Evolutionary conservation across 2,888 invertebrate species (phyloP).

Genomic region (Patella pellucida): DNA sequence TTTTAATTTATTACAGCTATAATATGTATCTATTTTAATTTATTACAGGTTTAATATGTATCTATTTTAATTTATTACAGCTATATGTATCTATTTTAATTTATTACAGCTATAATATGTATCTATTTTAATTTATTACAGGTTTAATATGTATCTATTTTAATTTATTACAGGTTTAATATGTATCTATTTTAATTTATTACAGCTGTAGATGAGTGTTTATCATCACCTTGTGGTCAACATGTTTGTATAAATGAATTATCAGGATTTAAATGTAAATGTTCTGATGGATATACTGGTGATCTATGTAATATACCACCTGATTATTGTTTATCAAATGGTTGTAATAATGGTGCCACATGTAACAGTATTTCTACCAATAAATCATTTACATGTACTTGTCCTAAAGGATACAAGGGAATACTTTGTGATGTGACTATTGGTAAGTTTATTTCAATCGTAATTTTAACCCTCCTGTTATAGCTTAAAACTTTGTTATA

Average conservation of each 20-base stretch:
- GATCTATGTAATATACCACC: neutral
- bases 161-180: neutral
- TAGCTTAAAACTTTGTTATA: no score
- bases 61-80: neutral
- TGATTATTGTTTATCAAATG: slow-evolving; percentile 8
- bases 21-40: neutral
- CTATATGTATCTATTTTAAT: no score
- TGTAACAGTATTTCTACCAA: slow-evolving; percentile 13
- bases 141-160: neutral
- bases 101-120: no score
- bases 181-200: neutral
- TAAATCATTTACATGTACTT: slow-evolving; percentile 9
- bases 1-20: no score
- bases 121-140: neutral
- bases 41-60: neutral
- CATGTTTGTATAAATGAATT: slow-evolving; percentile 11
- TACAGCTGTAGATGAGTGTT: slow-evolving; percentile 13
- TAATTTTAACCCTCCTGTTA: no score
- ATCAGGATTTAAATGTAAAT: slow-evolving; percentile 1
- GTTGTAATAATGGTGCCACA: slow-evolving; percentile 12
- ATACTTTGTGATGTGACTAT: slow-evolving; percentile 7
- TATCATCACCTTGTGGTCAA: slow-evolving; percentile 11
- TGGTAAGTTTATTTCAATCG: neutral
- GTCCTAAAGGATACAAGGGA: slow-evolving; percentile 8
- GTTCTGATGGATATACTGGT: slow-evolving; percentile 13